phyloP scores from a whole-genome alignment of 1,140 invertebrate species.

The Danaus plexippus region DNA sequence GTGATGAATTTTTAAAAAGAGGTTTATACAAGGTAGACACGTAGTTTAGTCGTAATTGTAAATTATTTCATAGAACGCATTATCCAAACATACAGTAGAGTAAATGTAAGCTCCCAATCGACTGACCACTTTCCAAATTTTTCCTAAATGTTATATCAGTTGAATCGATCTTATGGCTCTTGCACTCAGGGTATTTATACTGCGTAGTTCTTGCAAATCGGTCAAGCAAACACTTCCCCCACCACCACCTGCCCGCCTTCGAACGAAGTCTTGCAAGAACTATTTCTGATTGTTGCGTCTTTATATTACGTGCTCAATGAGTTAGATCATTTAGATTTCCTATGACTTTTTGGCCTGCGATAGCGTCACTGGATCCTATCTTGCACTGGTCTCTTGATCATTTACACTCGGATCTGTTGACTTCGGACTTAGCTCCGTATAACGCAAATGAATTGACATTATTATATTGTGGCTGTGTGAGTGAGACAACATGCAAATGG shows the following conservation, averaged over 20 bases:
- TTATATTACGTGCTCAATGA: conserved; percentile 42
- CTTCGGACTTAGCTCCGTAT: no score
- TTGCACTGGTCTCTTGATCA: not conserved
- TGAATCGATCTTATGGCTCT: conserved; percentile 64
- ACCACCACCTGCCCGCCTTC: no score
- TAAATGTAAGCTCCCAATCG: conserved; percentile 50
- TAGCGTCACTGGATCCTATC: conserved; percentile 18
- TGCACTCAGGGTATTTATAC: conserved; percentile 62
- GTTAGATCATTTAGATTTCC: conserved; percentile 45
- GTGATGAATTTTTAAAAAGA: conserved; percentile 62
- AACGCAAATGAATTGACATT: no score
- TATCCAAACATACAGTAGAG: conserved; percentile 43
- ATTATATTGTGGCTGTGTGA: no score
- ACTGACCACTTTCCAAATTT: conserved; percentile 60
- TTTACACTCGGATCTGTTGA: no score
- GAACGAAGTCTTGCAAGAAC: no score
- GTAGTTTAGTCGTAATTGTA: conserved; percentile 62
- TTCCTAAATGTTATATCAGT: conserved; percentile 42
- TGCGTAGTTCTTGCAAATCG: conserved; percentile 17
- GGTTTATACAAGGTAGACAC: conserved; percentile 69
- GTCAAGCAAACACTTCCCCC: no score
- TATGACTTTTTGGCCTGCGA: conserved; percentile 60
- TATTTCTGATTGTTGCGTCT: conserved; percentile 43
- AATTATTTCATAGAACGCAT: conserved; percentile 43
- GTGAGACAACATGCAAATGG: no score